A percentile compares a stretch with the other conserved stretches of the same genome.
These are phyloP conservation scores for Gonocerus acuteangulatus DNA, from an alignment of 2,888 invertebrate species.

Conservation along the genomic window DNA sequence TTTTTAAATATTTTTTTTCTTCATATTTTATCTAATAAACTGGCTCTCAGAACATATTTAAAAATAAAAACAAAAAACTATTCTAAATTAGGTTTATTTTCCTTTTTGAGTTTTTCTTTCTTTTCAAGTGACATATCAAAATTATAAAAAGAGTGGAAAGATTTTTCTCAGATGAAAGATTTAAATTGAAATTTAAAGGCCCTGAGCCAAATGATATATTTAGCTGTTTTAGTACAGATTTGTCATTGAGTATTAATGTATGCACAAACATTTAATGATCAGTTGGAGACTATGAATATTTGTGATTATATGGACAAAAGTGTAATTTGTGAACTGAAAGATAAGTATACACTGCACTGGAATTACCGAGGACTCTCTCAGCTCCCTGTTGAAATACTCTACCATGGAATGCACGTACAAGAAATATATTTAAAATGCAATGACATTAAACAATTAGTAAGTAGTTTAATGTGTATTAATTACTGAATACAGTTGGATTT, in stretches of 20 bases:
- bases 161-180: constrained; percentile 16
- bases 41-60: too few species aligned
- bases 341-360: constrained; percentile 31
- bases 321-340: constrained; percentile 39
- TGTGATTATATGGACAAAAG: constrained; percentile 22
- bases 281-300: constrained; percentile 9
- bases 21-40: too few species aligned
- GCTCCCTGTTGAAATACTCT: constrained; percentile 28
- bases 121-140: too few species aligned
- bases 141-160: too few species aligned
- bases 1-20: too few species aligned
- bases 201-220: constrained; percentile 23
- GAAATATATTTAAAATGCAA: constrained; percentile 33
- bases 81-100: too few species aligned
- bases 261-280: constrained; percentile 6
- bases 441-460: constrained; percentile 27
- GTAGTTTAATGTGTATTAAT: constrained; percentile 3
- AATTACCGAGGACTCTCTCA: constrained; percentile 23
- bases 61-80: too few species aligned
- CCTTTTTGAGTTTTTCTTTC: too few species aligned
- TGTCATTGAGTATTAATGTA: constrained; percentile 11
- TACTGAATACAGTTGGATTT: background rate
- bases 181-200: constrained; percentile 17
- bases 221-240: constrained; percentile 18
- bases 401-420: constrained; percentile 29